A percentile compares a stretch with the other conserved stretches of the same genome.
phyloP scores from a whole-genome alignment of 2,113 vertebrate genomes.

The Peromyscus californicus region DNA sequence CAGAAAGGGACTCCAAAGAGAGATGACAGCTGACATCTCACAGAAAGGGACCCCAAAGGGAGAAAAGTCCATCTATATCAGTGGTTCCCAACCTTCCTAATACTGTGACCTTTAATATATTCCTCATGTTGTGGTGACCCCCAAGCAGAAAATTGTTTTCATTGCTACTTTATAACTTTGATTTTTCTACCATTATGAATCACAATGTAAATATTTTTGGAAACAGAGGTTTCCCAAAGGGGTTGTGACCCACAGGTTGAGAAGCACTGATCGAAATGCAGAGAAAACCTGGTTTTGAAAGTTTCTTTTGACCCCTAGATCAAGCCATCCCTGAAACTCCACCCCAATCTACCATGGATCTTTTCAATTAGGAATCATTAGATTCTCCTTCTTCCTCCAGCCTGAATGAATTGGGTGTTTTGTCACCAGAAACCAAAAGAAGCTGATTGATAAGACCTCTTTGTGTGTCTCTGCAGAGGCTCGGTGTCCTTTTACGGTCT shows the following conservation, averaged over 20 bases:
- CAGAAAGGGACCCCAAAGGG: neutral
- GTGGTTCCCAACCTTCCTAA: neutral
- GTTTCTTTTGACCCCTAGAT: neutral
- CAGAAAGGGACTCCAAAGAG: neutral
- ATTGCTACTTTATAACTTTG: neutral
- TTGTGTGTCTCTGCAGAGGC: neutral
- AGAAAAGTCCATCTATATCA: neutral
- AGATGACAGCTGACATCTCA: accelerated
- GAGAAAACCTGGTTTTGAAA: constrained; percentile 30
- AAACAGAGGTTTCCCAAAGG: neutral
- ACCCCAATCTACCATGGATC: neutral
- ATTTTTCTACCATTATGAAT: neutral
- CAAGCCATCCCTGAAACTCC: neutral
- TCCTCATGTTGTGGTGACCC: neutral
- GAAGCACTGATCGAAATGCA: neutral
- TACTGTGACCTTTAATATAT: neutral
- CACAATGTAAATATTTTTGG: neutral
- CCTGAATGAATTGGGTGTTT: neutral
- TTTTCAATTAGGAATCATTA: constrained; percentile 23
- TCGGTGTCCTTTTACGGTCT: neutral
- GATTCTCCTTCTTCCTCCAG: neutral
- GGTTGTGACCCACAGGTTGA: neutral
- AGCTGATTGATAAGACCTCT: neutral
- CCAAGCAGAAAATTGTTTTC: neutral
- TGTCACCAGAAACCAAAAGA: constrained; percentile 37